These are phyloP conservation scores for Aurelia sp. DNA, from an alignment of 30 jellyfish, hydroid and myxozoan genomes.

Conservation along the genomic window DNA sequence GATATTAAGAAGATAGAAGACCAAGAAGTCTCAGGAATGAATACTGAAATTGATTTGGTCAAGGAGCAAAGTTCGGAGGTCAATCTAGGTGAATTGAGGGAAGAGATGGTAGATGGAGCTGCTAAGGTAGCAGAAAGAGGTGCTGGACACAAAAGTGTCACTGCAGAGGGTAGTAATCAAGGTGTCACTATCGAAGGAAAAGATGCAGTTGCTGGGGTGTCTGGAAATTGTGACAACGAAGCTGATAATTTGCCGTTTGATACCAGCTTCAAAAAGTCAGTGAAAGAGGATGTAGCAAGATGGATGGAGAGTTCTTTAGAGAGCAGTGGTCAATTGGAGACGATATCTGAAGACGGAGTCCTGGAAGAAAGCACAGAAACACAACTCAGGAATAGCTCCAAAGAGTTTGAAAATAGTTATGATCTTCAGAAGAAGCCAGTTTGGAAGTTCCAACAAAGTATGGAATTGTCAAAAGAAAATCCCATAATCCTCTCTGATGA, in stretches of 20 bases:
- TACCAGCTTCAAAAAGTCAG: conserved; percentile 12
- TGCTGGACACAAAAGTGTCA: no score
- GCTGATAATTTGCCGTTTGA: conserved; percentile 11
- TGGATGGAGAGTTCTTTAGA: conserved; percentile 60
- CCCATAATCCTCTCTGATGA: conserved; percentile 75
- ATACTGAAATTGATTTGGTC: no score
- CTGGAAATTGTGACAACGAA: conserved; percentile 5
- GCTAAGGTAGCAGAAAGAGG: no score
- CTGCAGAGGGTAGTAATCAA: no score
- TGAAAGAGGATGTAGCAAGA: conserved; percentile 34
- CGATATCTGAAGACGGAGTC: no score
- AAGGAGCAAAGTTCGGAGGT: no score
- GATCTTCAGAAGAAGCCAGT: background rate
- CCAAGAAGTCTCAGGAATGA: no score
- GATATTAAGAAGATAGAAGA: no score
- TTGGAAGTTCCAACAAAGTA: conserved; percentile 46
- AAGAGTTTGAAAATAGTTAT: background rate
- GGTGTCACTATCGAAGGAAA: background rate
- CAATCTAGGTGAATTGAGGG: no score
- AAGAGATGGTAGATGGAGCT: no score
- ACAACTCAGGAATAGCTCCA: no score
- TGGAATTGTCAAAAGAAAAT: conserved; percentile 75
- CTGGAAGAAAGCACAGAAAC: no score
- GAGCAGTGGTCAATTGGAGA: conserved; percentile 3
- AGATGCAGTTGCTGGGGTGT: background rate